Conservation (phyloP, 1,140 invertebrate genomes). For the Marisa cornuarietis region DNA sequence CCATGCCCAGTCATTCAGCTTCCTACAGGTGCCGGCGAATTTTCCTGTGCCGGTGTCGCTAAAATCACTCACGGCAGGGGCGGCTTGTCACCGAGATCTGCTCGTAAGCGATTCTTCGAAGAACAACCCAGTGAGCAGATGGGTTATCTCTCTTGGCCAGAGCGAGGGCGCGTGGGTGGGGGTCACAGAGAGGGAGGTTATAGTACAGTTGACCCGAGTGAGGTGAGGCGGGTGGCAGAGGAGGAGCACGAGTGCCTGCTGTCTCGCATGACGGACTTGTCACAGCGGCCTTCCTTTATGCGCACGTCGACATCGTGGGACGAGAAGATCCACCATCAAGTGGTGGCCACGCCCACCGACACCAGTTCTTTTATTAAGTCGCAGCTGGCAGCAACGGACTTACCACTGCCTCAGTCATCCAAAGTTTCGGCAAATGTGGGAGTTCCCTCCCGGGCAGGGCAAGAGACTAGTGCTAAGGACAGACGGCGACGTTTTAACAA, state of each 20-base stretch:
- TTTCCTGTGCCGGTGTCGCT: constrained; percentile 5
- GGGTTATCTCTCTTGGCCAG: constrained; percentile 43
- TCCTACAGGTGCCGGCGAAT: background rate
- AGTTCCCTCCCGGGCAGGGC: background rate
- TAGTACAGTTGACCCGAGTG: constrained; percentile 19
- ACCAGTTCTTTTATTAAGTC: background rate
- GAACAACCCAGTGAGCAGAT: constrained; percentile 9
- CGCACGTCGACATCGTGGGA: constrained; percentile 33
- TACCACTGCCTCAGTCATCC: no score
- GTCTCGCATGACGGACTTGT: constrained; percentile 18
- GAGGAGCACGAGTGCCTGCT: constrained; percentile 30
- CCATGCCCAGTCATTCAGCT: background rate
- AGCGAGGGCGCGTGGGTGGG: constrained; percentile 18
- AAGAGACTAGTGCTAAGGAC: constrained; percentile 31
- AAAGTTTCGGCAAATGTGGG: background rate
- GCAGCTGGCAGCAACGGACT: no score
- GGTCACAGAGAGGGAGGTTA: background rate
- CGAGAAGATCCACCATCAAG: constrained; percentile 31
- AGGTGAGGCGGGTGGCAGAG: constrained; percentile 29
- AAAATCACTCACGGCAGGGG: constrained; percentile 21
- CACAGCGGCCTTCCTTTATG: constrained; percentile 11
- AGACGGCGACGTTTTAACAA: constrained; percentile 40
- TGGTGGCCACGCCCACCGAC: background rate
- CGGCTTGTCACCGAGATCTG: constrained; percentile 40
- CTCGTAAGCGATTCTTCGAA: constrained; percentile 49